Base-by-base conservation (phyloP, 1,140 invertebrate species). In the Megathymus violae region DNA sequence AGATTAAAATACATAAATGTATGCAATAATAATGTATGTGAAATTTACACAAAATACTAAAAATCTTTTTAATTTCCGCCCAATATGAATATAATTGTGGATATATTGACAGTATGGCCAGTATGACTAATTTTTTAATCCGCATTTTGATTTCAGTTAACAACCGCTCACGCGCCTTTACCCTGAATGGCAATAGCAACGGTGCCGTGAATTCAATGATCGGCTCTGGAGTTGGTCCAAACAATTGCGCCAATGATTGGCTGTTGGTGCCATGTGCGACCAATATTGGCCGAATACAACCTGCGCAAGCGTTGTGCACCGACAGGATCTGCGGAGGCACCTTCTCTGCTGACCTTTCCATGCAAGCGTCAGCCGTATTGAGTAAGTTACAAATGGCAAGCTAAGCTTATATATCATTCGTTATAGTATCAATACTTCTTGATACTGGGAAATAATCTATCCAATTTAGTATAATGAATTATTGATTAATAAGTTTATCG, bases 291-390 rank as follows among this genome's bases (percentile, higher is more conserved):
- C 83, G 93, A 63, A 74, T 92, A 9, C 91, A 91, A 7, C 92
- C 91, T 0, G 88, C 92, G 0, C 85, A 90, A 40, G 88, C 92
- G 0, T 77, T 92, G 0, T 96, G 94, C 70, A 93, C 94, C 0
- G 95, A 96, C 78, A 91, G 95, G 54, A 92, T 96, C 10, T 96
- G 95, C 69, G 95, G 95, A 0, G 95, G 95, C 2, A 93, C 93
- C 0, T 94, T 96, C 67, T 94, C 93, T 41, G 93, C 94, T 0
- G 94, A 95, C 65, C 80, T 92, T 4, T 93, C 91, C 4, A 87
- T 93, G 62, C 93, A 92, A 46, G 76, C 92, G 0, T 91, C 94
- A 0, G 91, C 94, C 7, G 92, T 95, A 6, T 89, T 93, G 64
- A 95, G 95, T 95, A 82, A 94, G 93, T 93, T 62, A 13, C 14